Evolutionary conservation across 2,888 invertebrate genomes (phyloP), one percentile per base, ranked within the genome.

Genomic region (Acanthosoma haemorrhoidale): DNA sequence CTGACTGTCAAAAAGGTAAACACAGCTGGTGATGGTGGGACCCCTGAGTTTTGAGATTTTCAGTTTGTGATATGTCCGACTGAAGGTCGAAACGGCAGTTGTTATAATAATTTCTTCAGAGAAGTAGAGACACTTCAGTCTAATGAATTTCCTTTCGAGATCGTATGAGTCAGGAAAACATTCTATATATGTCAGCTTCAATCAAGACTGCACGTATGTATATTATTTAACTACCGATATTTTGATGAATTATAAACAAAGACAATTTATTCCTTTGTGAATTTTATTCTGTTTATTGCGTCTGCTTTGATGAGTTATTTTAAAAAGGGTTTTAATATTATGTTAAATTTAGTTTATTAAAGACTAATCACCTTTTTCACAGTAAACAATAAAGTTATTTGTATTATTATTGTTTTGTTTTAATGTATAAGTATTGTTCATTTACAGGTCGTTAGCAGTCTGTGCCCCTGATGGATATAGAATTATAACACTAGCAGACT

Each of bases 121-220:
- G 25, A 51, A 25, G 25, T 29, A 0, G 2, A 2, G 5, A 5
- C 29, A 51, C 29, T n/a, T 57, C 11, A 34, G 15, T 69, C 72
- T 70, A 72, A 73, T 73, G 73, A 73, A 72, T 72, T 70, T 72
- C 41, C 70, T 70, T 21, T 59, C 73, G 70, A 66, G 71, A 60
- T 70, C 72, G 11, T 73, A 68, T 31, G 73, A 86, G 29, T 67
- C 71, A 80, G 86, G 89, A 83, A 88, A 87, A 82, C 91, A 90
- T 82, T 89, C 90, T 82, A 89, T 92, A 82, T 95, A 93, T 82
- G 94, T 96, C 78, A 95, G 94, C 83, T 97, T 97, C 81, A 97
- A 97, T 83, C 96, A 97, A 82, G 96, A 97, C 82, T 91, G 90
- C 87, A 92, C 96, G 96, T 96, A 90, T 92, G 94, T 89, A 74